Percentiles rank a stretch among this genome's conserved stretches.
These are phyloP conservation scores for Mallateleia sp. DNA, from an alignment of 2,888 invertebrate genomes.

Conservation along the genomic window DNA sequence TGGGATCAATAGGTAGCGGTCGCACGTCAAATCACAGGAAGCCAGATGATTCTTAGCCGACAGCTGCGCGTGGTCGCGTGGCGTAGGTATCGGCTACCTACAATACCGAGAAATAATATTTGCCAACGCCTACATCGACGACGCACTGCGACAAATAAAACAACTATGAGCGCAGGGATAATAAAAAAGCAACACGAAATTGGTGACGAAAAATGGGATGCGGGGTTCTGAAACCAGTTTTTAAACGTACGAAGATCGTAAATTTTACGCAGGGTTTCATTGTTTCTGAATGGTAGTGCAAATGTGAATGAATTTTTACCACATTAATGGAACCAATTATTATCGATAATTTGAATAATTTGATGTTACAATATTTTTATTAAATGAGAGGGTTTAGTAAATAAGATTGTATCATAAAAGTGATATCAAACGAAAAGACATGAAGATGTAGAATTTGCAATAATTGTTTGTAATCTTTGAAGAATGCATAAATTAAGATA, in stretches of 20 bases:
- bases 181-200: conserved; percentile 21
- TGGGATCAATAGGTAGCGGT: conserved; percentile 50
- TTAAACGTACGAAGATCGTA: conserved; percentile 38
- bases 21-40: conserved; percentile 42
- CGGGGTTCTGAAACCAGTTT: conserved; percentile 65
- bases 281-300: conserved; percentile 57
- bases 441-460: neutral
- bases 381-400: too few species aligned
- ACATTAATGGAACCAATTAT: too few species aligned
- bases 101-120: conserved; percentile 68
- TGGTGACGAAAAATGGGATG: conserved; percentile 34
- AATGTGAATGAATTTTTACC: too few species aligned
- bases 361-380: too few species aligned
- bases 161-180: neutral
- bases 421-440: too few species aligned
- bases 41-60: conserved; percentile 61
- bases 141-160: conserved; percentile 56
- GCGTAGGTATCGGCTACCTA: conserved; percentile 65
- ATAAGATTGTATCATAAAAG: too few species aligned
- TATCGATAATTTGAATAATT: too few species aligned
- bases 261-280: conserved; percentile 47
- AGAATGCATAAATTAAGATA: conserved; percentile 31
- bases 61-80: conserved; percentile 72
- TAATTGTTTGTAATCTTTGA: neutral
- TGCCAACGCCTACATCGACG: conserved; percentile 41